Evolutionary conservation across 2,888 invertebrate species (phyloP), one percentile per base, ranked within the genome.

Genomic region (Melinaea menophilus): DNA sequence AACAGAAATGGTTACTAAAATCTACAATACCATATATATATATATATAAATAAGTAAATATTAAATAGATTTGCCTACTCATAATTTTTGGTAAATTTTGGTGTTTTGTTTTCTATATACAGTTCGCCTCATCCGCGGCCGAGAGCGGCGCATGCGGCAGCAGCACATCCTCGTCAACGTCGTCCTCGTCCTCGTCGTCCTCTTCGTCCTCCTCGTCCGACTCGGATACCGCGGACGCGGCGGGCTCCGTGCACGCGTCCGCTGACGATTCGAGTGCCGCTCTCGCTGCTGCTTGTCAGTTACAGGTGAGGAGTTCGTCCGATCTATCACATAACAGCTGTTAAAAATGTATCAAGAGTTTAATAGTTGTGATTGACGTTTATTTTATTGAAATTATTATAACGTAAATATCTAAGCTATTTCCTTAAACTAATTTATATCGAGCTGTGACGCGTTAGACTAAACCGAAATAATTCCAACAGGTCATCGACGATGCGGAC

Each of bases 401-500:
- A 22, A 22, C 22, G 22, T 22, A 22, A 22, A 22, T 22, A 22
- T 57, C 13, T 55, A 33, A 58, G 31, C 48, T 37, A 55, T 55
- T 58, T 12, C 3, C 31, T 13, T 55, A 45, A 45, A 57, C 35
- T 47, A 37, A 58, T 37, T 56, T 57, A 63, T 56, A 56, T 60
- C 46, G 46, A 63, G 37, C 41, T 33, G 48, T 68, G 66, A 67
- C 62, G 61, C 51, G 56, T 64, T 63, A 48, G 61, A 62, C 58
- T 61, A 37, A 62, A 46, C 62, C 51, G 55, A 71, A 72, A 75
- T 75, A 72, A 67, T 69, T 76, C 77, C 68, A 64, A 61, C 86
- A 94, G 90, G 95, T 95, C 79, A 95, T 95, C 79, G 93, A 95
- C 79, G 95, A 95, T 84, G 95, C 95, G 79, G 95, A 95, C 85